Conservation (phyloP, 53 echinoderm and acorn worm genomes). For the Luidia sarsii region DNA sequence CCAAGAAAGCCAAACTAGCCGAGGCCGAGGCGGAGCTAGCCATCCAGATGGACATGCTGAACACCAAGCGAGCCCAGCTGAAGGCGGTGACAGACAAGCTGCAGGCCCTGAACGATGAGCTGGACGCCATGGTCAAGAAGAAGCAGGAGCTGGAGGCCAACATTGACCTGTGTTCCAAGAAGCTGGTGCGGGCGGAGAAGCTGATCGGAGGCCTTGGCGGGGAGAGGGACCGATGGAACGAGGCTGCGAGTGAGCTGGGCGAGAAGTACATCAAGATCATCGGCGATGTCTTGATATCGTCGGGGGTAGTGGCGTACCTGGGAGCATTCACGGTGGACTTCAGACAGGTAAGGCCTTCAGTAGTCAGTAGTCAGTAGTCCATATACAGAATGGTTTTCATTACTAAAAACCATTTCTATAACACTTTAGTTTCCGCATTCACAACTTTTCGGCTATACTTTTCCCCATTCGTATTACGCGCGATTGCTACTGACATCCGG, state of each 20-base stretch:
- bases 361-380: too few relatives aligned
- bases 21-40: constrained; percentile 91
- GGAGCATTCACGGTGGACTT: constrained; percentile 99
- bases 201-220: constrained; percentile 97
- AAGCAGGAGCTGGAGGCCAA: constrained; percentile 96
- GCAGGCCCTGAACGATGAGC: constrained; percentile 84
- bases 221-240: constrained; percentile 94
- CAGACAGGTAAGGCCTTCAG: constrained; percentile 88
- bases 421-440: too few relatives aligned
- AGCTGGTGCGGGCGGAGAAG: constrained; percentile 94
- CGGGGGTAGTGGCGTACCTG: constrained; percentile 93
- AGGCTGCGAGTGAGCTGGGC: constrained; percentile 70
- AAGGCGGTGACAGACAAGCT: constrained; percentile 94
- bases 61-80: constrained; percentile 90
- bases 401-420: too few relatives aligned
- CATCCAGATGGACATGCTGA: constrained; percentile 93
- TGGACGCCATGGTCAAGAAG: constrained; percentile 93
- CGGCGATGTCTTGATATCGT: constrained; percentile 95
- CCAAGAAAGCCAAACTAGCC: constrained; percentile 91
- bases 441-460: too few relatives aligned
- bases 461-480: too few relatives aligned
- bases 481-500: too few relatives aligned
- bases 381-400: too few relatives aligned
- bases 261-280: constrained; percentile 92
- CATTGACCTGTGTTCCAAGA: constrained; percentile 97